Percentiles rank a stretch among this genome's conserved stretches.
These are phyloP conservation scores for Watersipora subatra DNA, from an alignment of 1,140 invertebrate genomes.

Conservation along the genomic window DNA sequence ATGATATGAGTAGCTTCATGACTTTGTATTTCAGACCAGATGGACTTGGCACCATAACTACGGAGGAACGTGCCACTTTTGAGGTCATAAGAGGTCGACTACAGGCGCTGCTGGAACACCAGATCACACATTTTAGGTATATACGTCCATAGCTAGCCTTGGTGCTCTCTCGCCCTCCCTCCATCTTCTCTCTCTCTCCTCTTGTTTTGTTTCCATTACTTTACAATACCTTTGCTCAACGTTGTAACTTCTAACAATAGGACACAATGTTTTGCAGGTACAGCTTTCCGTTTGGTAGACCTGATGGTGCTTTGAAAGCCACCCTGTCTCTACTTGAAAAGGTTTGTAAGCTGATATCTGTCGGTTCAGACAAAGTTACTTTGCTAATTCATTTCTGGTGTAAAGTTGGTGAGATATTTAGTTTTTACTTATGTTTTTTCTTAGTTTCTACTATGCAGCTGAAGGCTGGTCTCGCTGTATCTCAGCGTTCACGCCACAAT, in stretches of 20 bases:
- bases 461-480: no score
- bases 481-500: no score
- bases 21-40: slow-evolving; percentile 69
- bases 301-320: slow-evolving; percentile 90
- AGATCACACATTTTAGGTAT: slow-evolving; percentile 96
- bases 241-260: no score
- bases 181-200: no score
- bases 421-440: slow-evolving; percentile 7
- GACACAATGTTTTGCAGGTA: slow-evolving; percentile 56
- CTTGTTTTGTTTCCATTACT: no score
- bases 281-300: slow-evolving; percentile 94
- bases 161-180: neutral
- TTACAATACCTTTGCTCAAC: no score
- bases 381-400: neutral
- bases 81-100: slow-evolving; percentile 90
- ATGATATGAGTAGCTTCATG: no score
- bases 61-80: slow-evolving; percentile 92
- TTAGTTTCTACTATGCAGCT: no score
- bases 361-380: no score
- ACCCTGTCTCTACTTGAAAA: slow-evolving; percentile 88
- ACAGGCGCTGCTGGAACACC: slow-evolving; percentile 80
- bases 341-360: slow-evolving; percentile 42
- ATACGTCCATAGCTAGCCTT: no score
- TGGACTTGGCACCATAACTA: slow-evolving; percentile 90
- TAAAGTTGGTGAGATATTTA: neutral